Percentiles rank a stretch among this genome's conserved stretches.
Conservation (phyloP, 1,140 invertebrate species). For the Triops longicaudatus region DNA sequence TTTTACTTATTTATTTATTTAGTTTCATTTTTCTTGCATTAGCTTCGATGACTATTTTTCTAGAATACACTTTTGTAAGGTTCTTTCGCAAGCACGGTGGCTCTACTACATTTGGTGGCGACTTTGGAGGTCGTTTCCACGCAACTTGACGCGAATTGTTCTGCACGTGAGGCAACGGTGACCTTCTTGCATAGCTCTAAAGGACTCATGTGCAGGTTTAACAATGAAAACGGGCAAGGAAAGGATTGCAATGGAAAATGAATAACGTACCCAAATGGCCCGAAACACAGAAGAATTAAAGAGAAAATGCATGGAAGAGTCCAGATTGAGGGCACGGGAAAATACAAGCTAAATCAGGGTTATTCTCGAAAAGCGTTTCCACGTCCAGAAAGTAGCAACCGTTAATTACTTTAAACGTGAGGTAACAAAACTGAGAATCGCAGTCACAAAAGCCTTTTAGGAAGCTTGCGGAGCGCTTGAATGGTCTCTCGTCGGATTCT, state of each 20-base stretch:
- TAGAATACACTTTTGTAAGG: background rate
- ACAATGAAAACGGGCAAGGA: background rate
- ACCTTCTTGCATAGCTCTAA: background rate
- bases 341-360: background rate
- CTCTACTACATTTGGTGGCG: background rate
- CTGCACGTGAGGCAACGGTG: background rate
- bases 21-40: too few relatives aligned
- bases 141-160: constrained; percentile 11
- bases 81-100: background rate
- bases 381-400: background rate
- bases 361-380: background rate
- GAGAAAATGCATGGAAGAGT: background rate
- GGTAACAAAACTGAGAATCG: background rate
- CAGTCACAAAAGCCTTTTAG: background rate
- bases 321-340: constrained; percentile 1
- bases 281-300: background rate
- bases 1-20: too few relatives aligned
- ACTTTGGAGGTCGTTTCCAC: background rate
- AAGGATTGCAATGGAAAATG: background rate
- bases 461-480: background rate
- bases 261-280: too few relatives aligned
- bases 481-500: background rate
- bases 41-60: too few relatives aligned
- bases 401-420: background rate
- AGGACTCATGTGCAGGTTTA: background rate